Evolutionary conservation across 2,113 vertebrate species (phyloP).

Genomic region (Corynorhinus townsendii): DNA sequence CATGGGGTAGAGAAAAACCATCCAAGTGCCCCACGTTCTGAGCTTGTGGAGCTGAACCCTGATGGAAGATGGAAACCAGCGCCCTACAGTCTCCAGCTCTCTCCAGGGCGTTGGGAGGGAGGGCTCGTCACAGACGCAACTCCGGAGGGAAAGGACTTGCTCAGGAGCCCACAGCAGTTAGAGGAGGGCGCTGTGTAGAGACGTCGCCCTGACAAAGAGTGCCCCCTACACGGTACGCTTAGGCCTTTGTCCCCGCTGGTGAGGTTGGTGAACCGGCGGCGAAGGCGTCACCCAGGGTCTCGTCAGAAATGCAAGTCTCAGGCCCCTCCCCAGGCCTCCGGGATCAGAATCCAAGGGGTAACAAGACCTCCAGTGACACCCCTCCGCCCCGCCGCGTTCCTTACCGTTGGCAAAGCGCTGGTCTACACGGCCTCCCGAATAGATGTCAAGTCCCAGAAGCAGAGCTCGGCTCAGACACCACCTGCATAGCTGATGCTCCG

Average conservation of each 20-base stretch:
- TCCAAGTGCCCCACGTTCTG: background rate
- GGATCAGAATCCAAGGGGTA: background rate
- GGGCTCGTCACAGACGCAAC: background rate
- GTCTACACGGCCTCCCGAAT: background rate
- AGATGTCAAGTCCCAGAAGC: background rate
- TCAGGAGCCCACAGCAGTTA: background rate
- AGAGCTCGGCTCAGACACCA: background rate
- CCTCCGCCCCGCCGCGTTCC: background rate
- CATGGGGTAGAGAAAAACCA: no score
- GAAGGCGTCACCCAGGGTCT: background rate
- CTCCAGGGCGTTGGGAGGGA: background rate
- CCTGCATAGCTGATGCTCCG: background rate
- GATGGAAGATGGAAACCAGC: background rate
- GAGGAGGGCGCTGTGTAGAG: background rate
- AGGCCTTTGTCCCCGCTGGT: background rate
- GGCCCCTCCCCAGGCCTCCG: no score
- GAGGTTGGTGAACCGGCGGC: background rate
- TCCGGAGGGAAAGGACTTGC: background rate
- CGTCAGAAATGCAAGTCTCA: background rate
- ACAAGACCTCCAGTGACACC: background rate
- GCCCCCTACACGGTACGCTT: background rate
- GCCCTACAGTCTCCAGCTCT: background rate
- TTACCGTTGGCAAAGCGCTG: background rate
- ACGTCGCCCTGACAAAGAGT: background rate
- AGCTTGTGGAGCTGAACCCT: background rate